These are phyloP conservation scores for Drosophila nr. fundita DNA, from an alignment of 2,888 invertebrate genomes.

Conservation along the genomic window DNA sequence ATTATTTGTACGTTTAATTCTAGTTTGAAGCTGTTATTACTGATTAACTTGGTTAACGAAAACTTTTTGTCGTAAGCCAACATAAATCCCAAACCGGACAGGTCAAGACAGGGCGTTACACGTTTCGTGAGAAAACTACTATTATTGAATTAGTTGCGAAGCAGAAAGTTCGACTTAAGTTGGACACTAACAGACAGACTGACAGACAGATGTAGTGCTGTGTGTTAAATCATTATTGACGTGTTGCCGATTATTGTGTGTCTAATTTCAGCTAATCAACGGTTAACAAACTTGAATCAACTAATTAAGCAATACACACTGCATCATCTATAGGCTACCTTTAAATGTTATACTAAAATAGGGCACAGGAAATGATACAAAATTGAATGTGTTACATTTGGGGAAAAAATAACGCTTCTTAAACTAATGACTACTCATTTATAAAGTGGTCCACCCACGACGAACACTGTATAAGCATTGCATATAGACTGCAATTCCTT, in stretches of 20 bases:
- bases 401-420: constrained; percentile 68
- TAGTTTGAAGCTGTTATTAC: background rate
- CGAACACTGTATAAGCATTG: background rate
- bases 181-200: background rate
- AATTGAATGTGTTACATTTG: constrained; percentile 38
- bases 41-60: constrained; percentile 5
- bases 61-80: constrained; percentile 6
- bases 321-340: constrained; percentile 25
- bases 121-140: constrained; percentile 11
- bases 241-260: constrained; percentile 14
- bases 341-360: constrained; percentile 27
- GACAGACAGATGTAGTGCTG: background rate
- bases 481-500: constrained; percentile 5
- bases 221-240: constrained; percentile 19
- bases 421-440: constrained; percentile 47
- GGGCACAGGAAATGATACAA: constrained; percentile 27
- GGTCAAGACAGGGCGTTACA: background rate
- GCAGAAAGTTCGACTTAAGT: constrained; percentile 8
- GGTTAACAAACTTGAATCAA: constrained; percentile 28
- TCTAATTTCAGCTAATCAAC: constrained; percentile 53
- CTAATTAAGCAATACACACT: constrained; percentile 45
- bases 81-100: constrained; percentile 4
- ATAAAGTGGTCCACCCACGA: constrained; percentile 6
- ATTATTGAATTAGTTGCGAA: constrained; percentile 10
- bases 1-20: background rate